Conservation (phyloP, 2,113 vertebrate species). For the Triplophysa tibetana region DNA sequence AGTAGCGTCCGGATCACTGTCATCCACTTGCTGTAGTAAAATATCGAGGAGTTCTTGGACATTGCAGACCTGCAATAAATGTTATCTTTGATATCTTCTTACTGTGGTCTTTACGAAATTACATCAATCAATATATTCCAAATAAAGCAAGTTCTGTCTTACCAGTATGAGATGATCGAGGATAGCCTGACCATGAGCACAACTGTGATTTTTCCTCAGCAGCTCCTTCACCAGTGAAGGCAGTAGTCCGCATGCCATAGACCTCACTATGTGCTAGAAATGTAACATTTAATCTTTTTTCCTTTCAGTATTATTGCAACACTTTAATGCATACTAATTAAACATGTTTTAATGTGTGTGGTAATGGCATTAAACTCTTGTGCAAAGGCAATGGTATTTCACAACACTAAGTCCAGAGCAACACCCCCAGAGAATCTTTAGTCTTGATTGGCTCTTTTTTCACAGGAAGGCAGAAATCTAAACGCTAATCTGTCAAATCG, state of each 20-base stretch:
- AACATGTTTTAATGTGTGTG: background rate
- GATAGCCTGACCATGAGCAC: slow-evolving; percentile 61
- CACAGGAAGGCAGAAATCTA: too few species aligned
- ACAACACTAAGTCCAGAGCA: too few species aligned
- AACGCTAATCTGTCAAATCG: too few species aligned
- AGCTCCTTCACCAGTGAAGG: slow-evolving; percentile 75
- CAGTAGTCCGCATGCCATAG: slow-evolving; percentile 87
- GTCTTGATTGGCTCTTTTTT: too few species aligned
- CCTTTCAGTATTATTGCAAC: background rate
- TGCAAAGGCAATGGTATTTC: too few species aligned
- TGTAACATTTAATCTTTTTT: background rate
- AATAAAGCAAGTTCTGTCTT: background rate
- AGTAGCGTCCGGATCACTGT: slow-evolving; percentile 77
- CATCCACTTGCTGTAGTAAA: slow-evolving; percentile 83
- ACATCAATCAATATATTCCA: too few species aligned
- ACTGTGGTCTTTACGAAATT: background rate
- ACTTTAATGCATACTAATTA: background rate
- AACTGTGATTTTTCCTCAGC: slow-evolving; percentile 50
- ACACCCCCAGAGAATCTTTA: too few species aligned
- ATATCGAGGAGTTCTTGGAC: slow-evolving; percentile 82
- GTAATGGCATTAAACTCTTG: background rate
- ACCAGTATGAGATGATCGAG: slow-evolving; percentile 68
- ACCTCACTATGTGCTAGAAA: slow-evolving; percentile 79
- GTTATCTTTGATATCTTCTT: background rate
- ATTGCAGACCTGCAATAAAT: slow-evolving; percentile 80